Conservation (phyloP, 2,797 vertebrate genomes). For the Enteromius thamalakanensis region DNA sequence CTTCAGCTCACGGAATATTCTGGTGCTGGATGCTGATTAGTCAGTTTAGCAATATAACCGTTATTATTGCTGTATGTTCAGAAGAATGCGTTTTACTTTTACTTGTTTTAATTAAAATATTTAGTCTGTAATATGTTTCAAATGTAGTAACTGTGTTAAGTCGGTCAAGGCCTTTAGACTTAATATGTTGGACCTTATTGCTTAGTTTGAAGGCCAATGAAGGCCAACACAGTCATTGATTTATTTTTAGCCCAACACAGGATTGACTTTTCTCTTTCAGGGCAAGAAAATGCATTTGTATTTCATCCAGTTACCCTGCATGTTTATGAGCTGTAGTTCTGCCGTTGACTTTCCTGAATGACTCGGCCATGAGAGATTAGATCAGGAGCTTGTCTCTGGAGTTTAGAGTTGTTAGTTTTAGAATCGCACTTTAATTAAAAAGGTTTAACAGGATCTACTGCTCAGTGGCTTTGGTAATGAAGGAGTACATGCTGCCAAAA, state of each 20-base stretch:
- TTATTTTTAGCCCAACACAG: neutral
- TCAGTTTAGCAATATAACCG: neutral
- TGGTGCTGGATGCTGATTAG: neutral
- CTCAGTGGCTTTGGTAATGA: constrained; percentile 53
- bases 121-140: neutral
- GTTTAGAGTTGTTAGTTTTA: constrained; percentile 55
- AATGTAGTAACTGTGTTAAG: neutral
- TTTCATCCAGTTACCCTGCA: neutral
- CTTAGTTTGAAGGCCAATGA: constrained; percentile 58
- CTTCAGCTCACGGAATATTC: neutral
- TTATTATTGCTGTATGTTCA: neutral
- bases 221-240: constrained; percentile 5
- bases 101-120: neutral
- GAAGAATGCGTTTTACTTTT: neutral
- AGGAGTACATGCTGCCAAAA: constrained; percentile 52
- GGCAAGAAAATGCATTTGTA: neutral
- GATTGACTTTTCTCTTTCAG: constrained; percentile 13
- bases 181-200: neutral
- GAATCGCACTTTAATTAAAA: constrained; percentile 58
- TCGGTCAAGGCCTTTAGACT: neutral
- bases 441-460: constrained; percentile 40
- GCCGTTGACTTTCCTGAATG: constrained; percentile 19
- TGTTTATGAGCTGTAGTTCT: neutral
- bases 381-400: constrained; percentile 48
- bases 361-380: constrained; percentile 27